Evolutionary conservation across 2,797 vertebrate genomes (phyloP).

Genomic region (Siniperca scherzeri): DNA sequence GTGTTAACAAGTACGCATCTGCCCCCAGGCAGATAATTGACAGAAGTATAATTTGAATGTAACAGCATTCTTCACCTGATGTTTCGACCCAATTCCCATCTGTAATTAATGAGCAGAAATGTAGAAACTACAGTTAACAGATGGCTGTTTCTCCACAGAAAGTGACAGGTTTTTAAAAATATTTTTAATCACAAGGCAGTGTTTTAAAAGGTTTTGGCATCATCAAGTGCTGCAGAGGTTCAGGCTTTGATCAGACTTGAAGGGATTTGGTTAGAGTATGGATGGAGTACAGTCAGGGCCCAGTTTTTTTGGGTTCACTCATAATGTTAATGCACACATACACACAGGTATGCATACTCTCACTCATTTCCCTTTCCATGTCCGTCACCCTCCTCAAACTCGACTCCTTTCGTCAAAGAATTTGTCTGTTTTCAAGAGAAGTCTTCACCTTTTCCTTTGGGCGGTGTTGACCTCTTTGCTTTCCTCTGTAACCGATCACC

Average conservation of each 20-base stretch:
- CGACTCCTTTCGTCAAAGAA: conserved; percentile 21
- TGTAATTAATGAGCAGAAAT: conserved; percentile 66
- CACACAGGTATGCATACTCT: conserved; percentile 9
- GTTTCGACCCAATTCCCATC: conserved; percentile 63
- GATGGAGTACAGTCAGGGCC: conserved; percentile 22
- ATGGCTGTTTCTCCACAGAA: conserved; percentile 60
- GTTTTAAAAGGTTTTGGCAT: conserved; percentile 54
- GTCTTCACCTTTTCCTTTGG: conserved; percentile 40
- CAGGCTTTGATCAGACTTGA: conserved; percentile 54
- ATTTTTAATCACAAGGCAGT: conserved; percentile 50
- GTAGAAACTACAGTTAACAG: conserved; percentile 59
- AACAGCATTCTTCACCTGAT: conserved; percentile 58
- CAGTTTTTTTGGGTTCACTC: neutral
- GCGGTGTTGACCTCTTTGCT: conserved; percentile 35
- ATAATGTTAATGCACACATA: conserved; percentile 6
- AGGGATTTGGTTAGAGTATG: conserved; percentile 36
- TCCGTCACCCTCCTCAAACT: conserved; percentile 15
- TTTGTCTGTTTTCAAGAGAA: conserved; percentile 38
- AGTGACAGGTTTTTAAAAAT: conserved; percentile 41
- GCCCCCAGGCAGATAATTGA: conserved; percentile 56
- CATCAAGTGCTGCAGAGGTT: conserved; percentile 47
- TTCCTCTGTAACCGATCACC: conserved; percentile 49
- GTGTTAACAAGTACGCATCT: conserved; percentile 50
- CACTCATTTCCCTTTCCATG: neutral
- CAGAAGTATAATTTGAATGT: conserved; percentile 64